A percentile compares a stretch with the other conserved stretches of the same genome.
phyloP scores from a whole-genome alignment of 2,888 invertebrate species.

The Volucella zonaria region DNA sequence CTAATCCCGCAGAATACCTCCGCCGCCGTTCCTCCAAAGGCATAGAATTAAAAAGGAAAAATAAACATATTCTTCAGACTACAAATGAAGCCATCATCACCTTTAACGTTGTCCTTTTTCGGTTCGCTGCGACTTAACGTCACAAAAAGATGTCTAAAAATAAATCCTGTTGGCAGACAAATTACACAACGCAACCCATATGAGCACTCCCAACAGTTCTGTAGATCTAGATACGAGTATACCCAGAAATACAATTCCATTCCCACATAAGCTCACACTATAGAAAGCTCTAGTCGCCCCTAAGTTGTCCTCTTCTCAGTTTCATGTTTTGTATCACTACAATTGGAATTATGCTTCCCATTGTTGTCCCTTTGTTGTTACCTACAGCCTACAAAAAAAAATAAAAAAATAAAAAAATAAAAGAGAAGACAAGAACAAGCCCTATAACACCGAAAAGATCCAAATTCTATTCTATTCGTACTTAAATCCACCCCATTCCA shows the following conservation, averaged over 20 bases:
- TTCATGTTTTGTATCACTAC: conserved; percentile 50
- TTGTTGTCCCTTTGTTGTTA: conserved; percentile 43
- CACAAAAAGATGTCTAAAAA: conserved; percentile 32
- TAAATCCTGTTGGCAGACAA: conserved; percentile 49
- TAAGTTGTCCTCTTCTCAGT: conserved; percentile 21
- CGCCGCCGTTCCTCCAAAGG: too few relatives aligned
- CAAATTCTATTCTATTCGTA: neutral
- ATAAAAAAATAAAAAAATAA: too few relatives aligned
- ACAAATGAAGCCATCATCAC: conserved; percentile 32
- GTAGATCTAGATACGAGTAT: conserved; percentile 16
- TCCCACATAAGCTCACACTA: conserved; percentile 21
- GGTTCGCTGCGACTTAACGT: conserved; percentile 21
- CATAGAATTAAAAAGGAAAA: too few relatives aligned
- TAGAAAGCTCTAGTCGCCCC: neutral
- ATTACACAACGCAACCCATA: conserved; percentile 21
- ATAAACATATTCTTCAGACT: neutral
- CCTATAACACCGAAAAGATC: conserved; percentile 26
- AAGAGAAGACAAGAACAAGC: neutral
- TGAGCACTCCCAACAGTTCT: neutral
- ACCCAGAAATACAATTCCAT: conserved; percentile 25
- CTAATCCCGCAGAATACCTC: too few relatives aligned
- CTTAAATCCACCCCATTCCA: conserved; percentile 1
- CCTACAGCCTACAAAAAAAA: neutral
- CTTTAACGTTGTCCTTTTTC: conserved; percentile 9
- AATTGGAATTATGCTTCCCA: conserved; percentile 41